phyloP scores from a whole-genome alignment of 1,140 invertebrate genomes.

The Hesperophylax magnus region DNA sequence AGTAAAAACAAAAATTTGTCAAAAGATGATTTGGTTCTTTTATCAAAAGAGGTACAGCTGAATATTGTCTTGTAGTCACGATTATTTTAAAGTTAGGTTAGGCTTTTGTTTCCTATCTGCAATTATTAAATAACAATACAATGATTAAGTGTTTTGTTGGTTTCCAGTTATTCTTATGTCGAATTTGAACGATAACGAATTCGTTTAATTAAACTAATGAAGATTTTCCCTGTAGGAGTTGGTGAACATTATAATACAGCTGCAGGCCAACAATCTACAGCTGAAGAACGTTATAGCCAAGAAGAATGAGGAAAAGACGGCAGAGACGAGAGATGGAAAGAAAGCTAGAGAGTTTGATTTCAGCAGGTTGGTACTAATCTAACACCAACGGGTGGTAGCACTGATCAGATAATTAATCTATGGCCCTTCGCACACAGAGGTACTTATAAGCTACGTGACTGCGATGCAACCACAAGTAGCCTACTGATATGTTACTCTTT shows the following conservation, averaged over 20 bases:
- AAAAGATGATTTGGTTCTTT: slow-evolving; percentile 60
- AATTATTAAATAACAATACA: no score
- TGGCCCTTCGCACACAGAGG: no score
- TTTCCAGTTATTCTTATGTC: no score
- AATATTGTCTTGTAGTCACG: slow-evolving; percentile 7
- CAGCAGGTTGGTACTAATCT: slow-evolving; percentile 68
- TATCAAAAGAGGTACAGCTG: slow-evolving; percentile 63
- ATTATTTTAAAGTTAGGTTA: slow-evolving; percentile 26
- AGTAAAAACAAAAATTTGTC: slow-evolving; percentile 61
- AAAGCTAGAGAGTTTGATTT: slow-evolving; percentile 72
- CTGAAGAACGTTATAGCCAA: slow-evolving; percentile 75
- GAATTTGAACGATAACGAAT: no score
- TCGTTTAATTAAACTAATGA: background rate
- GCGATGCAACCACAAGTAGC: no score
- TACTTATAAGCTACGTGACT: no score
- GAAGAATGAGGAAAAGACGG: slow-evolving; percentile 59
- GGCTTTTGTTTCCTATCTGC: background rate
- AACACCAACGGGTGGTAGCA: no score
- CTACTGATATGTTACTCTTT: no score
- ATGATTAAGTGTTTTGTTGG: no score
- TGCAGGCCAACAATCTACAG: slow-evolving; percentile 76
- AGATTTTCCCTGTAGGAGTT: slow-evolving; percentile 67
- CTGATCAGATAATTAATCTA: no score
- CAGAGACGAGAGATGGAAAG: slow-evolving; percentile 56
- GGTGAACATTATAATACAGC: slow-evolving; percentile 73